Base-by-base conservation (phyloP, 2,113 vertebrate genomes). In the Sturnus vulgaris region DNA sequence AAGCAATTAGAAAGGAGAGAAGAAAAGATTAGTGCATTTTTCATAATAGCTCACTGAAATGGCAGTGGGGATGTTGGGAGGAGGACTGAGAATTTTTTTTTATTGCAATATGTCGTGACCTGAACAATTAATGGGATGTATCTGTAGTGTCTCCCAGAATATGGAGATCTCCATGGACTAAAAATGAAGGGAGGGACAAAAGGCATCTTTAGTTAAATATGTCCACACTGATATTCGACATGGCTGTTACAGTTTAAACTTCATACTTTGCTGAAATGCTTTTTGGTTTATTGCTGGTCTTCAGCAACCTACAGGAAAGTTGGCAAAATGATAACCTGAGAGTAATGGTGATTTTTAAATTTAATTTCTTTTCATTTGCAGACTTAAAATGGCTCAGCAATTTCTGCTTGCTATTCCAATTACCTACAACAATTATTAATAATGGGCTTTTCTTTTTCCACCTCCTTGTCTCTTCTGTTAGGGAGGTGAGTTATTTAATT, bases 11-110 rank as follows among this genome's bases (percentile, higher is more conserved):
- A 57, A 64, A 76, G 82, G 25, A 53, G 10, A 9, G 27, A 31
- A 65, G 42, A 18, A n/a, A 23, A 17, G 8, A 4, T 7, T 5
- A 22, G 16, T 37, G 8, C 10, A 8, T 46, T 46, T 85, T 90
- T 80, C 27, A 7, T 33, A 25, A 10, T 27, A 79, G 28, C 47
- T 87, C 25, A 39, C 27, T 40, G 79, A 72, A 75, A 52, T 0
- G 1, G 13, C 18, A 33, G 8, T 2, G 5, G 18, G 35, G 23
- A 44, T 40, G 11, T 7, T 69, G 50, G 1, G 21, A 27, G 23
- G 12, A 46, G 5, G 17, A 35, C 28, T 40, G 72, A 27, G 12
- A 71, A 30, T 35, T 42, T 46, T 31, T 31, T 75, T 25, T 73
- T 73, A 46, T 44, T 84, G 46, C 42, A 49, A 0, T n/a, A 17